A percentile compares a stretch with the other conserved stretches of the same genome.
Evolutionary conservation across 2,797 vertebrate species (phyloP).

Genomic region (Crax fasciolata): DNA sequence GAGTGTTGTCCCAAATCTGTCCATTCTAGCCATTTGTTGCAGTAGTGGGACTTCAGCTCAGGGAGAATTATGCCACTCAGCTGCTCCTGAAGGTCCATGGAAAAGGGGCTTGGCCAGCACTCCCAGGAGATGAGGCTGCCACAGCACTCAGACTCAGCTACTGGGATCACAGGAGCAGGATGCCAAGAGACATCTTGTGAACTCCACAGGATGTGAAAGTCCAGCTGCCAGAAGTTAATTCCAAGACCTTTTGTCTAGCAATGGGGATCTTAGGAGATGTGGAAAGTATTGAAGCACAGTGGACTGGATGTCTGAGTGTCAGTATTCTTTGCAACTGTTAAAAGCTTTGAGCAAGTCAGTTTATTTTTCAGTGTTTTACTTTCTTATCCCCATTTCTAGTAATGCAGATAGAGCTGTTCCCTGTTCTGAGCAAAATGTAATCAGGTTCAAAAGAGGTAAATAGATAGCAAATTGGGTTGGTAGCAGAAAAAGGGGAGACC

Average conservation of each 20-base stretch:
- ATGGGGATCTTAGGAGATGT: background rate
- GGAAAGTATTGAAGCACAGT: background rate
- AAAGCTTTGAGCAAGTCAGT: background rate
- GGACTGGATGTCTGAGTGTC: background rate
- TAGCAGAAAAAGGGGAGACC: background rate
- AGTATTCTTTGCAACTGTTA: background rate
- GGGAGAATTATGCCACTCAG: fast-evolving
- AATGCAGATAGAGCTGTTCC: background rate
- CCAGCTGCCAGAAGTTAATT: slow-evolving; percentile 23
- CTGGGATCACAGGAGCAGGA: fast-evolving
- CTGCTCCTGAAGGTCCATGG: background rate
- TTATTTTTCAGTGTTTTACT: background rate
- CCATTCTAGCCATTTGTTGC: background rate
- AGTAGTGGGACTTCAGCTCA: background rate
- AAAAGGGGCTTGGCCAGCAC: background rate
- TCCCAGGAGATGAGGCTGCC: background rate
- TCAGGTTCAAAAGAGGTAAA: background rate
- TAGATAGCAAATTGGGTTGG: background rate
- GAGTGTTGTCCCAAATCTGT: background rate
- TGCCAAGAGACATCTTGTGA: fast-evolving
- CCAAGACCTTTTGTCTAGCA: slow-evolving; percentile 26
- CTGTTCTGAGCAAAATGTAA: background rate
- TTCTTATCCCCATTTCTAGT: background rate
- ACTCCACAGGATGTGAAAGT: background rate
- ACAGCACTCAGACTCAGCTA: fast-evolving